Evolutionary conservation across 2,888 invertebrate species (phyloP).

Genomic region (Nephrocerus scutellatus): DNA sequence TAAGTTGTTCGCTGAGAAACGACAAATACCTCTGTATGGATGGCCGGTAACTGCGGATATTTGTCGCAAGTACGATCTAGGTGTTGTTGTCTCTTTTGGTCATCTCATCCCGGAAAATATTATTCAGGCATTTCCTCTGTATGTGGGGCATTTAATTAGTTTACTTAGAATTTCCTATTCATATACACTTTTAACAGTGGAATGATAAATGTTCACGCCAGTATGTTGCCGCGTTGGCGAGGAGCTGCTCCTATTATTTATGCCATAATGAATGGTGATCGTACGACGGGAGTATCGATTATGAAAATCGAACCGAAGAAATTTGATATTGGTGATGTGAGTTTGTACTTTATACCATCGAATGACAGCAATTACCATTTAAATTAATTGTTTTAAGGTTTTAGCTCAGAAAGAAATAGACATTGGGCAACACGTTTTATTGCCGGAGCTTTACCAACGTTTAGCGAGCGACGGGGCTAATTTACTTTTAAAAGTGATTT

Average conservation of each 20-base stretch:
- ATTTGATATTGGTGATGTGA: constrained; percentile 69
- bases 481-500: constrained; percentile 58
- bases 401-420: constrained; percentile 52
- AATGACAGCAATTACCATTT: background rate
- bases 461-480: constrained; percentile 64
- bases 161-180: too few species aligned
- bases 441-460: constrained; percentile 58
- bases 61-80: constrained; percentile 62
- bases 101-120: constrained; percentile 73
- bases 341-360: constrained; percentile 19
- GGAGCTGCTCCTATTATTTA: constrained; percentile 89
- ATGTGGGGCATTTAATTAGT: too few species aligned
- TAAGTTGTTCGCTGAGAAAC: constrained; percentile 56
- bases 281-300: constrained; percentile 73
- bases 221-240: constrained; percentile 84
- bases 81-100: constrained; percentile 90
- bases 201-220: constrained; percentile 90
- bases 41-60: constrained; percentile 58
- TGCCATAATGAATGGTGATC: constrained; percentile 76
- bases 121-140: constrained; percentile 75
- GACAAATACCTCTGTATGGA: constrained; percentile 55
- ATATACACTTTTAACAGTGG: constrained; percentile 67
- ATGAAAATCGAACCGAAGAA: constrained; percentile 77
- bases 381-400: constrained; percentile 31
- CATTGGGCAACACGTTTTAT: constrained; percentile 54